Evolutionary conservation across 2,113 vertebrate species (phyloP).

Genomic region (Neoarius graeffei): DNA sequence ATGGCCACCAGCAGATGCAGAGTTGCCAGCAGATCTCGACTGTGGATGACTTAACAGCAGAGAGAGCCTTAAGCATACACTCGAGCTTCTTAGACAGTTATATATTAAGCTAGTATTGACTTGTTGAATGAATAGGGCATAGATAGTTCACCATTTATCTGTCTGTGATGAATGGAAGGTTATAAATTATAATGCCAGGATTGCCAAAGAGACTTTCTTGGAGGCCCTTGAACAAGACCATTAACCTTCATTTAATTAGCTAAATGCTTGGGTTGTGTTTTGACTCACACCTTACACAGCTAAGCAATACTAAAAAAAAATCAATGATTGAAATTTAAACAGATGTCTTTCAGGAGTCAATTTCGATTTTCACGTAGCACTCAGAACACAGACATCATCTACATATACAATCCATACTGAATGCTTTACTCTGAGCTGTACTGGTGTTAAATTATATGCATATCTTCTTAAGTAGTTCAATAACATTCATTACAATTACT

Average conservation of each 20-base stretch:
- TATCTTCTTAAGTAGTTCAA: neutral
- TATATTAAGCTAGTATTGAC: neutral
- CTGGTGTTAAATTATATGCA: neutral
- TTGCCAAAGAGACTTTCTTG: neutral
- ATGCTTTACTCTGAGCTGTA: too few species aligned
- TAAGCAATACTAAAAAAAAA: too few species aligned
- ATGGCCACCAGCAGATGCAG: constrained; percentile 91
- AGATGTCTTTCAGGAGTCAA: too few species aligned
- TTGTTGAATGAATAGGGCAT: neutral
- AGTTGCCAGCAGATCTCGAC: constrained; percentile 85
- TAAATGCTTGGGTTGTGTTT: neutral
- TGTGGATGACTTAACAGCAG: constrained; percentile 76
- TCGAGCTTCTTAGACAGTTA: neutral
- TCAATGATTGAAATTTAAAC: too few species aligned
- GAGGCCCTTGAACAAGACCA: neutral
- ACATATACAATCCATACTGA: too few species aligned
- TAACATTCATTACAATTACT: neutral
- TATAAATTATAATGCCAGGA: neutral
- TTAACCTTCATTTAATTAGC: neutral
- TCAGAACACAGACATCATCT: too few species aligned
- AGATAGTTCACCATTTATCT: neutral
- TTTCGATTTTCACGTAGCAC: too few species aligned
- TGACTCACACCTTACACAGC: neutral
- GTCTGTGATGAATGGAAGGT: neutral
- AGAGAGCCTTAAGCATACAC: neutral